Percentiles rank a stretch among this genome's conserved stretches.
These are phyloP conservation scores for Tiliacea citrago DNA, from an alignment of 2,888 invertebrate genomes.

Conservation along the genomic window DNA sequence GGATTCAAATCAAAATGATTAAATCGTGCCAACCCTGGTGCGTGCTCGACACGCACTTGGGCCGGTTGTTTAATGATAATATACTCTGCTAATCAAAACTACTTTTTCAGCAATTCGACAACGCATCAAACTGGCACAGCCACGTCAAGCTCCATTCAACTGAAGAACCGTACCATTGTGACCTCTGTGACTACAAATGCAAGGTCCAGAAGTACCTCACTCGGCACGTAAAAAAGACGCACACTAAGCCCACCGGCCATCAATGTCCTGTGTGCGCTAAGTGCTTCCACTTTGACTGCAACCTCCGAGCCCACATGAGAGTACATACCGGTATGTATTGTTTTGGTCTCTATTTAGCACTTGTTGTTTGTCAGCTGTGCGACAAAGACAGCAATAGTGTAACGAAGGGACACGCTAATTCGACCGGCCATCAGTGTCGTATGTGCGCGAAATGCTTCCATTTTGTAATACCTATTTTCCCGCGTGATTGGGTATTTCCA, in stretches of 20 bases:
- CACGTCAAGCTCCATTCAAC: constrained; percentile 71
- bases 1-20: no score
- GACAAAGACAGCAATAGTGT: neutral
- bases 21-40: no score
- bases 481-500: no score
- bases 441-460: no score
- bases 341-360: neutral
- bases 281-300: constrained; percentile 70
- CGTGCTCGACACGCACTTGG: no score
- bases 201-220: constrained; percentile 75
- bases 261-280: constrained; percentile 75
- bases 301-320: constrained; percentile 71
- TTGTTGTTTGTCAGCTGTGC: neutral
- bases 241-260: constrained; percentile 55
- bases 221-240: constrained; percentile 69
- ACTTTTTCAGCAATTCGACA: constrained; percentile 68
- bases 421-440: no score
- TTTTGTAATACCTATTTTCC: no score
- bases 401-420: no score
- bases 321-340: constrained; percentile 72
- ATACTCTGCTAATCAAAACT: no score
- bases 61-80: no score
- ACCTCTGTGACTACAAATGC: constrained; percentile 71
- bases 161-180: constrained; percentile 68
- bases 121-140: constrained; percentile 50